A percentile compares a stretch with the other conserved stretches of the same genome.
Conservation (phyloP, 1,140 invertebrate species). For the Drosophila pectinifera region DNA sequence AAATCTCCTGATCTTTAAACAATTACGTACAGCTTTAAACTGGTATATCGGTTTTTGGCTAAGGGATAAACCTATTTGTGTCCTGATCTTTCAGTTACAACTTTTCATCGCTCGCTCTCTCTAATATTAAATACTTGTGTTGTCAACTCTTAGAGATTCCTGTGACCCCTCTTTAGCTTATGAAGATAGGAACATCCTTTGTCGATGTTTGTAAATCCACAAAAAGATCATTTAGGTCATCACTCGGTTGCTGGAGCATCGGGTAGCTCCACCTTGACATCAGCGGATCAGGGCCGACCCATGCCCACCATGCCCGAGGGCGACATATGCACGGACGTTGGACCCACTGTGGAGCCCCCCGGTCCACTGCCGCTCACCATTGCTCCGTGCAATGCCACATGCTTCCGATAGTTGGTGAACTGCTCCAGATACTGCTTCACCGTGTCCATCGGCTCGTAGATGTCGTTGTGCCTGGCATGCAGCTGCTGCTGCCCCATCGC, state of each 20-base stretch:
- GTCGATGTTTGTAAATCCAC: background rate
- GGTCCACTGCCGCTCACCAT: conserved; percentile 11
- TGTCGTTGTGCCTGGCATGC: conserved; percentile 89
- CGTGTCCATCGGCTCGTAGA: conserved; percentile 95
- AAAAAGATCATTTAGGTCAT: background rate
- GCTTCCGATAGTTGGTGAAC: conserved; percentile 95
- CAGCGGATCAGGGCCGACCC: conserved; percentile 63
- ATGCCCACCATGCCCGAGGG: conserved; percentile 40
- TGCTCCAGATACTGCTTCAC: conserved; percentile 98
- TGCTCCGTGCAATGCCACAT: conserved; percentile 55
- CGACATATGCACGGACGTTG: conserved; percentile 37
- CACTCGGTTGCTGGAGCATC: conserved; percentile 41
- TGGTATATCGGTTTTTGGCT: conserved; percentile 5
- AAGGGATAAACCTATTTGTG: background rate
- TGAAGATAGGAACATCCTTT: background rate
- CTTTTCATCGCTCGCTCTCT: background rate
- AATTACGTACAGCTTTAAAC: conserved; percentile 16
- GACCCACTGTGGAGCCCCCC: conserved; percentile 4
- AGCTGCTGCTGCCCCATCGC: conserved; percentile 79
- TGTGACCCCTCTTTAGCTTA: background rate
- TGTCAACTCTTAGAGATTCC: background rate
- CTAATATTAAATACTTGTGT: background rate
- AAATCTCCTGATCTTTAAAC: background rate
- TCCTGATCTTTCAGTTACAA: background rate
- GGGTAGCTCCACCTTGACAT: conserved; percentile 72